These are phyloP conservation scores for Muschampia plurimacula DNA, from an alignment of 2,888 invertebrate species.

Conservation along the genomic window DNA sequence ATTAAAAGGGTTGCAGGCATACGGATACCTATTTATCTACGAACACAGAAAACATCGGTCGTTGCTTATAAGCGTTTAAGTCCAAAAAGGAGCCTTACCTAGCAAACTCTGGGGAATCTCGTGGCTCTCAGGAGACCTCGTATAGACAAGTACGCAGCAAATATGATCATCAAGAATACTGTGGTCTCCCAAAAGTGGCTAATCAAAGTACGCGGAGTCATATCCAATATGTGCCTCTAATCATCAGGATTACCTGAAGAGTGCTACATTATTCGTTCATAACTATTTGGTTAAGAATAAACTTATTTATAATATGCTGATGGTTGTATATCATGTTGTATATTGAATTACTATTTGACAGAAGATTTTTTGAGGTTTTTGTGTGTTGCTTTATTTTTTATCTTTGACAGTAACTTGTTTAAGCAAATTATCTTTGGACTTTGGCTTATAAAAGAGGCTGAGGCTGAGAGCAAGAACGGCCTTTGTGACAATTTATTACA, in stretches of 20 bases:
- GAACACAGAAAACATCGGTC: no score
- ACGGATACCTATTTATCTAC: no score
- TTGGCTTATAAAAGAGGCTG: no score
- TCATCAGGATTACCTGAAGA: neutral
- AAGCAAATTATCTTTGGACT: no score
- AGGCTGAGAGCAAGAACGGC: no score
- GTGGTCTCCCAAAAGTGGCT: constrained; percentile 59
- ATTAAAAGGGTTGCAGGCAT: no score
- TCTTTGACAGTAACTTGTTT: neutral
- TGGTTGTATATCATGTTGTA: no score
- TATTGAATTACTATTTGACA: constrained; percentile 1
- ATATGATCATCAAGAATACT: constrained; percentile 59
- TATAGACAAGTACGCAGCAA: constrained; percentile 57
- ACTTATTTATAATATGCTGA: neutral
- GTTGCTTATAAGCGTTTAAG: no score
- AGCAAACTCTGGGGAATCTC: constrained; percentile 45
- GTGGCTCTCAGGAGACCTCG: constrained; percentile 53
- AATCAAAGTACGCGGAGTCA: constrained; percentile 46
- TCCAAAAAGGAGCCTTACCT: neutral
- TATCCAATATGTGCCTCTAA: constrained; percentile 37
- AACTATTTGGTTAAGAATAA: neutral
- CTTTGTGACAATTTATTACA: no score
- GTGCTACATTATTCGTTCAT: constrained; percentile 1
- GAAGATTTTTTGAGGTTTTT: neutral
- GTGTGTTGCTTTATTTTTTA: neutral